phyloP scores from a whole-genome alignment of 2,113 vertebrate species.

The Xenus cinereus region DNA sequence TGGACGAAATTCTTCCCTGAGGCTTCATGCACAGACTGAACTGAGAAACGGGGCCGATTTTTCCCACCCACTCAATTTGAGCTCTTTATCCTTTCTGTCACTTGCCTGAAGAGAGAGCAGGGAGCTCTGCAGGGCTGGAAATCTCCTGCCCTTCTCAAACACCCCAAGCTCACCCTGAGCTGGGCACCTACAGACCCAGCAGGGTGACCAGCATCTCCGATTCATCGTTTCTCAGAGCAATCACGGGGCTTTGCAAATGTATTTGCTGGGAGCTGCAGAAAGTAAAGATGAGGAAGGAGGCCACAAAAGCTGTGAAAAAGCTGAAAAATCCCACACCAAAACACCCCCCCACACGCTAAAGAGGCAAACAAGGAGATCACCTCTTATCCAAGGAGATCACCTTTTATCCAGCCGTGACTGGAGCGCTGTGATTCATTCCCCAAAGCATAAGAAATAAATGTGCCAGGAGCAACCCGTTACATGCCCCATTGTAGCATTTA shows the following conservation, averaged over 20 bases:
- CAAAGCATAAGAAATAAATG: background rate
- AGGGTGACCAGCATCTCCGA: fast-evolving
- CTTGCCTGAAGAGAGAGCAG: conserved; percentile 21
- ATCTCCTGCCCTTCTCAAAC: background rate
- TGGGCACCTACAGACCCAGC: fast-evolving
- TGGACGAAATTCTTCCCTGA: background rate
- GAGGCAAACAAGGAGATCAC: background rate
- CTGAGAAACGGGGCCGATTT: background rate
- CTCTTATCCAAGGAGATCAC: background rate
- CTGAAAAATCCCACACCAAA: background rate
- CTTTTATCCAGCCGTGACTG: background rate
- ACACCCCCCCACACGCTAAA: background rate
- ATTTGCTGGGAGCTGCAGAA: background rate
- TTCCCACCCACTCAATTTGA: conserved; percentile 59
- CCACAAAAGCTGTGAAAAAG: background rate
- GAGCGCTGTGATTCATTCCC: background rate
- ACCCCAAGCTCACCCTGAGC: background rate
- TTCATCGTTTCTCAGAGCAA: background rate
- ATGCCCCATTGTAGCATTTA: background rate
- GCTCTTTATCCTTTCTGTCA: conserved; percentile 49
- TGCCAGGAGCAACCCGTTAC: background rate
- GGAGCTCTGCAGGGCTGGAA: background rate
- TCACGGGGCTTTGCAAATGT: background rate
- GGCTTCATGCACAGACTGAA: conserved; percentile 48
- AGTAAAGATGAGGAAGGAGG: background rate